Conservation (phyloP, 2,797 vertebrate genomes). For the Catamblyrhynchus diadema region DNA sequence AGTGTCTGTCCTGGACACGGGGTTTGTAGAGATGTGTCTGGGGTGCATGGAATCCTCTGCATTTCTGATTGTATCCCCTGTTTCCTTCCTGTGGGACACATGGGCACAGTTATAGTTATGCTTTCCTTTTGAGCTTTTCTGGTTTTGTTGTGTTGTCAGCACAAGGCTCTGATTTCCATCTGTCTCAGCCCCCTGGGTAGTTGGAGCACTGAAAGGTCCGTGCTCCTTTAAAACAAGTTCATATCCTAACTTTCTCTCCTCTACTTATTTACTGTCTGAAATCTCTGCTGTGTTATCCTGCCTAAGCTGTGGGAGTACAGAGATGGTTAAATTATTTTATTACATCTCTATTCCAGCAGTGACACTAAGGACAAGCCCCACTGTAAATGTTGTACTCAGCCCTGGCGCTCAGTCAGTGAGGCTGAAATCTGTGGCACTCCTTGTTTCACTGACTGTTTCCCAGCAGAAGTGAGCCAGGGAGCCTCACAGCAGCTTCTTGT, state of each 20-base stretch:
- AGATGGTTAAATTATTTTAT: neutral
- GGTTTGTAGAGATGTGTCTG: neutral
- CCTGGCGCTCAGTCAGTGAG: neutral
- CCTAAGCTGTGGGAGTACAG: neutral
- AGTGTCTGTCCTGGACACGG: neutral
- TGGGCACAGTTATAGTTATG: neutral
- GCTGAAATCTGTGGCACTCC: fast-evolving
- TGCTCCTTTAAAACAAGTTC: neutral
- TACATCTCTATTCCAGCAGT: neutral
- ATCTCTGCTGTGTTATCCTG: neutral
- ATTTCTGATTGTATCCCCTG: neutral
- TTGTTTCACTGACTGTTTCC: neutral
- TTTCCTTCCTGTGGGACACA: neutral
- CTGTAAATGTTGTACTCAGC: neutral
- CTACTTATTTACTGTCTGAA: neutral
- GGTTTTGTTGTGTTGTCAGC: neutral
- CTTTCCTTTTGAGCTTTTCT: neutral
- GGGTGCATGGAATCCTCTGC: neutral
- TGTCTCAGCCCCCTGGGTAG: neutral
- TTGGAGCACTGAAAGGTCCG: neutral
- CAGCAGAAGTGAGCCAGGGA: neutral
- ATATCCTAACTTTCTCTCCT: neutral
- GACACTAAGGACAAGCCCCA: neutral
- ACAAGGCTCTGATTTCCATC: neutral
- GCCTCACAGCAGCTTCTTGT: neutral